These are phyloP conservation scores for Mystacornis crossleyi DNA, from an alignment of 2,113 vertebrate genomes.

Conservation along the genomic window DNA sequence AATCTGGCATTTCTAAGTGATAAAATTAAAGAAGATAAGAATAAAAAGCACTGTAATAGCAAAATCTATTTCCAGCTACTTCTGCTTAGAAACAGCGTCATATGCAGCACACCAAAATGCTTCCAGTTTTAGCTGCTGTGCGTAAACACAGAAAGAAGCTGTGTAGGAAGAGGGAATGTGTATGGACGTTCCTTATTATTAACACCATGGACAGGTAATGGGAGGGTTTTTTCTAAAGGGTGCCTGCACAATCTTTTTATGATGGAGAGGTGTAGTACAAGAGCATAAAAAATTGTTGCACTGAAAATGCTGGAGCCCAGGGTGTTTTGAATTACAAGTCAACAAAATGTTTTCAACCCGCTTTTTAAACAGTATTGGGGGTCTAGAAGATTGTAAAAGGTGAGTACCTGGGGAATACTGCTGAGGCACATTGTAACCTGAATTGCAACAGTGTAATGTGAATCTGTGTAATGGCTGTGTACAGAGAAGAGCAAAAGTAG, in stretches of 20 bases:
- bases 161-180: neutral
- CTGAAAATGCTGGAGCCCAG: neutral
- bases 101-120: neutral
- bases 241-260: neutral
- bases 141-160: neutral
- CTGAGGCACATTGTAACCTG: neutral
- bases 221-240: neutral
- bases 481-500: neutral
- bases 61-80: slow-evolving; percentile 36
- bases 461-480: neutral
- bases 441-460: neutral
- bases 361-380: neutral
- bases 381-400: neutral
- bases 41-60: slow-evolving; percentile 27
- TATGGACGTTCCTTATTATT: neutral
- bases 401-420: neutral
- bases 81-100: neutral
- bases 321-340: neutral
- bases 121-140: neutral
- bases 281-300: neutral
- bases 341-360: neutral
- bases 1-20: slow-evolving; percentile 34
- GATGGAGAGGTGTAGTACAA: neutral
- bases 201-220: neutral
- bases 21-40: slow-evolving; percentile 40